These are phyloP conservation scores for Alsophila aescularia DNA, from an alignment of 2,888 invertebrate species.

Conservation along the genomic window DNA sequence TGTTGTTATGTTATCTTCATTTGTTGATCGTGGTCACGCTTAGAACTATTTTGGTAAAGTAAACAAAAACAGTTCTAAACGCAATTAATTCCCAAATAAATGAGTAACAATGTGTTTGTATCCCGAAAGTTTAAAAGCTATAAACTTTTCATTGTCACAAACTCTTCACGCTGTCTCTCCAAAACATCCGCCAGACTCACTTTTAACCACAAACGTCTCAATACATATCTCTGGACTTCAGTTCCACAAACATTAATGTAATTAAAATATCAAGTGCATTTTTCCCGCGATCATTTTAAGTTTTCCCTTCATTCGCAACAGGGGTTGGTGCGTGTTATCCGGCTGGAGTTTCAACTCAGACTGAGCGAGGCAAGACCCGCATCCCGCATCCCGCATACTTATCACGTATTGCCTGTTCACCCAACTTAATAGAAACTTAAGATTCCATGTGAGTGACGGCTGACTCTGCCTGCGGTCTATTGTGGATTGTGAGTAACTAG, in stretches of 20 bases:
- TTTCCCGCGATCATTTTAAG: slow-evolving; percentile 52
- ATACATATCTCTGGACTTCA: slow-evolving; percentile 53
- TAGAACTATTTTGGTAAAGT: too few species aligned
- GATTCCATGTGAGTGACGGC: slow-evolving; percentile 49
- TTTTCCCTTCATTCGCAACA: slow-evolving; percentile 66
- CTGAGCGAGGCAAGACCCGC: slow-evolving; percentile 47
- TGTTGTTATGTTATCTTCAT: too few species aligned
- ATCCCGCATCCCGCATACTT: too few species aligned
- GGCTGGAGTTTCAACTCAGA: slow-evolving; percentile 49
- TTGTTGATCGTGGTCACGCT: too few species aligned
- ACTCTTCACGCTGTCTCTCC: slow-evolving; percentile 43
- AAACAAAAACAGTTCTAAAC: too few species aligned
- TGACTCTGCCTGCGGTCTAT: slow-evolving; percentile 29
- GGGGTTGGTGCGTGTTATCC: slow-evolving; percentile 47
- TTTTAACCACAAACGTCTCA: slow-evolving; percentile 41
- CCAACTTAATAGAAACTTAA: slow-evolving; percentile 49
- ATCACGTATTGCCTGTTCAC: too few species aligned
- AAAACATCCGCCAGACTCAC: slow-evolving; percentile 41
- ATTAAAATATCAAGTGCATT: slow-evolving; percentile 24
- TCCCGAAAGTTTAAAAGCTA: too few species aligned
- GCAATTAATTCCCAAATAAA: too few species aligned
- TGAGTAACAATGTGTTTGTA: too few species aligned
- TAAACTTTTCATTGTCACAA: slow-evolving; percentile 67
- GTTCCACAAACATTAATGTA: slow-evolving; percentile 42
- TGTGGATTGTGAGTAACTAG: slow-evolving; percentile 38